Evolutionary conservation across 2,888 invertebrate species (phyloP).

Genomic region (Hypena proboscidalis): DNA sequence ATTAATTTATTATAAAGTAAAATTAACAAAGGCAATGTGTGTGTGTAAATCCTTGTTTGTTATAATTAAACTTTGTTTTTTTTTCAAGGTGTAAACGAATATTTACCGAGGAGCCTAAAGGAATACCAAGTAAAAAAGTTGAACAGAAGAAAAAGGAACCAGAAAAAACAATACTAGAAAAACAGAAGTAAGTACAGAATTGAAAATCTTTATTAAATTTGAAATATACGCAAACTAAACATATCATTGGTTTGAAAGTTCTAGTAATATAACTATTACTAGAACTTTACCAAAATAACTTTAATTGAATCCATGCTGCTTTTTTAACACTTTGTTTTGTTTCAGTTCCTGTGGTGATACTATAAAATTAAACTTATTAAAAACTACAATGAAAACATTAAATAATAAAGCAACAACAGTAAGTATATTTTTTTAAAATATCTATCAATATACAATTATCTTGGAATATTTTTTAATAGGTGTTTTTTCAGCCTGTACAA

Average conservation of each 20-base stretch:
- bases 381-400: slow-evolving; percentile 59
- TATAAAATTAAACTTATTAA: slow-evolving; percentile 80
- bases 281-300: too few relatives aligned
- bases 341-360: slow-evolving; percentile 69
- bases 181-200: slow-evolving; percentile 59
- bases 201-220: slow-evolving; percentile 1
- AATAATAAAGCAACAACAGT: slow-evolving; percentile 68
- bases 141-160: slow-evolving; percentile 81
- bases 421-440: slow-evolving; percentile 46
- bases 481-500: slow-evolving; percentile 53
- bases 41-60: neutral
- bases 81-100: slow-evolving; percentile 87
- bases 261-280: too few relatives aligned
- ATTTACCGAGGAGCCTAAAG: slow-evolving; percentile 90
- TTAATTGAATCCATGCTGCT: too few relatives aligned
- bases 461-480: neutral
- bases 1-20: too few relatives aligned
- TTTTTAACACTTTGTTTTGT: slow-evolving; percentile 7
- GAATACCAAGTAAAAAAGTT: slow-evolving; percentile 78
- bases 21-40: too few relatives aligned
- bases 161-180: slow-evolving; percentile 69
- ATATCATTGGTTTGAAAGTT: too few relatives aligned
- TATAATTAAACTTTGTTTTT: slow-evolving; percentile 24
- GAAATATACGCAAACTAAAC: too few relatives aligned
- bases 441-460: neutral